Conservation (phyloP, 2,113 vertebrate species). For the Indicator maculatus region DNA sequence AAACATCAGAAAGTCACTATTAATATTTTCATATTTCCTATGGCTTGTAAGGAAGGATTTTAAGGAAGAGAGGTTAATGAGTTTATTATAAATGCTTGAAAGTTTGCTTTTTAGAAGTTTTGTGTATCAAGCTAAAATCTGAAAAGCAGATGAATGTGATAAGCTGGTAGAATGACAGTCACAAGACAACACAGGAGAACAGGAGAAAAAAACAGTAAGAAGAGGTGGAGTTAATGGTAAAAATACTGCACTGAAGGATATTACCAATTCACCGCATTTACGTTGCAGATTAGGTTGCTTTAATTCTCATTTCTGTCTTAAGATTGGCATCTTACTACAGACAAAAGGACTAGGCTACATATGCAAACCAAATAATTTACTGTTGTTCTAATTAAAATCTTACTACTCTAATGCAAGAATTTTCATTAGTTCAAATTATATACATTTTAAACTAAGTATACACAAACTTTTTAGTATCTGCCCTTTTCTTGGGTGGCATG, state of each 20-base stretch:
- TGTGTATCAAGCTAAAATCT: not conserved
- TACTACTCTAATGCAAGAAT: not conserved
- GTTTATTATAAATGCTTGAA: too few species aligned
- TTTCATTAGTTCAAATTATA: not conserved
- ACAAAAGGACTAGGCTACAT: not conserved
- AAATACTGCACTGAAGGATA: not conserved
- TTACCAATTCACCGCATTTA: not conserved
- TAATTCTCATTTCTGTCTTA: not conserved
- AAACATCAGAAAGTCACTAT: not conserved
- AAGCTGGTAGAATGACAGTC: not conserved
- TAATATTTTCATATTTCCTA: not conserved
- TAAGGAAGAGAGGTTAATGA: not conserved
- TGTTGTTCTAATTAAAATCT: not conserved
- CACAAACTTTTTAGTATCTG: not conserved
- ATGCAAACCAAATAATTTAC: not conserved
- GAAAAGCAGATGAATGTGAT: not conserved
- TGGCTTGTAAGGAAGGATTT: not conserved
- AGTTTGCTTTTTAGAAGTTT: not conserved
- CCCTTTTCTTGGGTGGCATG: not conserved
- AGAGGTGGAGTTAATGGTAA: not conserved
- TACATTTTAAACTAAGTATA: not conserved
- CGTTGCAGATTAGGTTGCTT: not conserved
- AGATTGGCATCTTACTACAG: not conserved
- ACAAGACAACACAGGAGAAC: not conserved
- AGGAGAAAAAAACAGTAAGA: not conserved